Evolutionary conservation across 2,113 vertebrate species (phyloP), one percentile per base, ranked within the genome.

Genomic region (Triplophysa tibetana): DNA sequence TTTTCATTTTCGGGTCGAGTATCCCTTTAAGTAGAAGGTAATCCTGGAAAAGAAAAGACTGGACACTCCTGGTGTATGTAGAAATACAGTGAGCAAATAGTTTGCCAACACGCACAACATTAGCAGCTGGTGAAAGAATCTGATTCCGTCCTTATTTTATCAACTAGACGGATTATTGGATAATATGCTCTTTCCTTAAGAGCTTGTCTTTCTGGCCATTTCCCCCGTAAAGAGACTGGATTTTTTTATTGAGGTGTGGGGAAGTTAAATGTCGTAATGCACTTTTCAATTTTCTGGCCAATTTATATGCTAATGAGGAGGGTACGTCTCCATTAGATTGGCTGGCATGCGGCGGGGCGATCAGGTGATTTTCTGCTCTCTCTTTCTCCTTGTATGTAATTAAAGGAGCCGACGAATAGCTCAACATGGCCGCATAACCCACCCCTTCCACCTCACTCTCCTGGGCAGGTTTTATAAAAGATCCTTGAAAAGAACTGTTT

Each of bases 211-310:
- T 81, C 14, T 74, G 70, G 61, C 41, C 64, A 72, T 66, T 63
- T 68, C 11, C 65, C 78, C 61, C 45, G 76, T 54, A 72, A 82
- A 78, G 79, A 68, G 73, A 70, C 77, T 67, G 61, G 73, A 74
- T 56, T 52, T 80, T 80, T 52, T 76, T 64, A 52, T 52, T n/a
- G 23, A 26, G 60, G 61, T 13, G 61, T 24, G 58, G 38, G 73
- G 56, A 76, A 80, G 58, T 75, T 78, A 77, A 77, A 87, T 83
- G 76, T 84, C 58, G 76, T 83, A 86, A 85, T 81, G 83, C 84
- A 83, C 83, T 87, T 83, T 87, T 86, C 81, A 87, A 87, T 87
- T 87, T 87, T 87, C 84, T 67, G 77, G 69, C 79, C 83, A 87
- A 87, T 87, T 87, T 87, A 85, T 86, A 87, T 87, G 86, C 84